These are phyloP conservation scores for Sceloporus tristichus DNA, from an alignment of 2,113 vertebrate genomes.

Conservation along the genomic window DNA sequence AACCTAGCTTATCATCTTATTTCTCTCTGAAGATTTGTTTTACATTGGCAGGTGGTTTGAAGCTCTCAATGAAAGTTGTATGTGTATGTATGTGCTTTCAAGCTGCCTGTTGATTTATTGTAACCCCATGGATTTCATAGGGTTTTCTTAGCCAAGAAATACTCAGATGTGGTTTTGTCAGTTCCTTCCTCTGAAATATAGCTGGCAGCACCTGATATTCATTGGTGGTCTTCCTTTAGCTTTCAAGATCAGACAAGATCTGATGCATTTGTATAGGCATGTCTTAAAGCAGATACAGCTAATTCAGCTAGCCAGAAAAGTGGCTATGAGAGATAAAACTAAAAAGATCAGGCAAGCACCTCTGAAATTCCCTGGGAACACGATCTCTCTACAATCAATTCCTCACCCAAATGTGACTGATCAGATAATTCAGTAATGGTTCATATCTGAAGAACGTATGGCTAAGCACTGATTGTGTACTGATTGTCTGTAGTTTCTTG, in stretches of 20 bases:
- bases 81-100: too few species aligned
- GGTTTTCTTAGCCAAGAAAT: too few species aligned
- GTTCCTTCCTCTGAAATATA: too few species aligned
- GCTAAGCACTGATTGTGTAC: not conserved
- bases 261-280: not conserved
- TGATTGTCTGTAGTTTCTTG: too few species aligned
- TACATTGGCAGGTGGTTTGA: not conserved
- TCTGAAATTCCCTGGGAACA: constrained; percentile 6
- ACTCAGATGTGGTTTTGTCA: too few species aligned
- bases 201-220: too few species aligned
- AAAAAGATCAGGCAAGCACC: constrained; percentile 10
- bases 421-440: rapidly evolving
- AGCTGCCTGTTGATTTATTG: too few species aligned
- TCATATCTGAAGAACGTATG: not conserved
- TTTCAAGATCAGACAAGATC: too few species aligned
- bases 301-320: not conserved
- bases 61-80: constrained; percentile 22
- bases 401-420: not conserved
- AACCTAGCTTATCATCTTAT: constrained; percentile 28
- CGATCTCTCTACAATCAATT: not conserved
- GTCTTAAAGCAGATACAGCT: constrained; percentile 25
- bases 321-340: not conserved
- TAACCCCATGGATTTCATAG: too few species aligned
- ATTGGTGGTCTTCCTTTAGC: too few species aligned
- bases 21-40: not conserved